Evolutionary conservation across 1,140 invertebrate species (phyloP).

Genomic region (Sitophilus oryzae): DNA sequence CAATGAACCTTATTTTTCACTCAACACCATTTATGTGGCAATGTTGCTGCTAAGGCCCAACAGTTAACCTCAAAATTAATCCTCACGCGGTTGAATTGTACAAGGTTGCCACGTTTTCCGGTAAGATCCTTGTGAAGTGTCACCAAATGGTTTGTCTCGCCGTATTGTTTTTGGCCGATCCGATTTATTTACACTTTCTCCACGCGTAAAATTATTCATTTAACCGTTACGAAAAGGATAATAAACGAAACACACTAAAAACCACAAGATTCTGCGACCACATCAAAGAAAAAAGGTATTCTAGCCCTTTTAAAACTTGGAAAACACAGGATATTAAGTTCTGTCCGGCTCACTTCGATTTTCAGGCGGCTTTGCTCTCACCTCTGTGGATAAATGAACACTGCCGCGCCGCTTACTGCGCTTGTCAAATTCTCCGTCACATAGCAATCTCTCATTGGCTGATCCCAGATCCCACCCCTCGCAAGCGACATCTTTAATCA

Average conservation of each 20-base stretch:
- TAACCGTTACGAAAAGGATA: not conserved
- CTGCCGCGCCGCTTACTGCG: too few species aligned
- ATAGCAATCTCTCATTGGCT: too few species aligned
- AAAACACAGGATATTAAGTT: not conserved
- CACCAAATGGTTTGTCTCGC: slow-evolving; percentile 12
- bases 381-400: too few species aligned
- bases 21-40: not conserved
- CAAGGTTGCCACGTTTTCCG: slow-evolving; percentile 10
- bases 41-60: slow-evolving; percentile 1
- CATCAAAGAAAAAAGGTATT: not conserved
- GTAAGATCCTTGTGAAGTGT: slow-evolving; percentile 2
- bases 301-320: not conserved
- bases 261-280: not conserved
- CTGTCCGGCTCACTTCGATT: too few species aligned
- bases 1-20: not conserved
- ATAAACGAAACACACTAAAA: not conserved
- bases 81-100: not conserved
- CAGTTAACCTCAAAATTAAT: slow-evolving; percentile 11
- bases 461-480: too few species aligned
- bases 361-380: too few species aligned
- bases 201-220: not conserved
- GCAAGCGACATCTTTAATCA: too few species aligned
- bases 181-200: slow-evolving; percentile 3
- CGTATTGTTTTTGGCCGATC: slow-evolving; percentile 20
- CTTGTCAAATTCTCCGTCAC: too few species aligned